Conservation (phyloP, 2,888 invertebrate genomes). For the Tortricodes alternella region DNA sequence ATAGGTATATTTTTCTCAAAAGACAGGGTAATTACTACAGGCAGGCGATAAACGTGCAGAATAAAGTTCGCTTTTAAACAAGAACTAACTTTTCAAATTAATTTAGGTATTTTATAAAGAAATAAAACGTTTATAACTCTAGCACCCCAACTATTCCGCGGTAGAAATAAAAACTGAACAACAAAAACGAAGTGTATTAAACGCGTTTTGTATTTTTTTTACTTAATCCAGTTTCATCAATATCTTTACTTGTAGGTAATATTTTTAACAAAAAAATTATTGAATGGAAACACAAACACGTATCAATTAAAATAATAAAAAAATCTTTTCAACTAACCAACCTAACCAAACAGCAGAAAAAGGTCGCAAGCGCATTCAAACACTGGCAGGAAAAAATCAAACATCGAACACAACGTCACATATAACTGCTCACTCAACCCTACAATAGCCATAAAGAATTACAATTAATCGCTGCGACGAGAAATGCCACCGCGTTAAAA, state of each 20-base stretch:
- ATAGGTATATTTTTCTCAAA: too few species aligned
- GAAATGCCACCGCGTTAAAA: conserved; percentile 76
- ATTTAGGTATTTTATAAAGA: too few species aligned
- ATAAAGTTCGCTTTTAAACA: too few species aligned
- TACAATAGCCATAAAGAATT: conserved; percentile 79
- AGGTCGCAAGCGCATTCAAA: conserved; percentile 58
- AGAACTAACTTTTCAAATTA: too few species aligned
- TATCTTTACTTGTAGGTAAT: not conserved
- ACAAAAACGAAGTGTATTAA: conserved; percentile 27
- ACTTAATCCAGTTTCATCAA: not conserved
- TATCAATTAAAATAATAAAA: conserved; percentile 47
- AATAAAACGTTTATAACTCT: too few species aligned
- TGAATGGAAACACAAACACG: conserved; percentile 47
- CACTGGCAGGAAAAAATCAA: conserved; percentile 54
- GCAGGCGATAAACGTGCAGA: too few species aligned
- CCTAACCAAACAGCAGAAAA: conserved; percentile 31
- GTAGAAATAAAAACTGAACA: too few species aligned
- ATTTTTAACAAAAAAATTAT: conserved; percentile 29
- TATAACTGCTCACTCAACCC: conserved; percentile 78
- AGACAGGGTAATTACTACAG: too few species aligned
- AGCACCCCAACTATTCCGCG: too few species aligned
- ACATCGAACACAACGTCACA: conserved; percentile 63
- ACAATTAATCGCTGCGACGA: conserved; percentile 78
- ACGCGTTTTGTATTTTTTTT: conserved; percentile 16
- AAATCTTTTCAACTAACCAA: conserved; percentile 38